Base-by-base conservation (phyloP, 2,888 invertebrate genomes). In the Eristalinus sepulchralis region DNA sequence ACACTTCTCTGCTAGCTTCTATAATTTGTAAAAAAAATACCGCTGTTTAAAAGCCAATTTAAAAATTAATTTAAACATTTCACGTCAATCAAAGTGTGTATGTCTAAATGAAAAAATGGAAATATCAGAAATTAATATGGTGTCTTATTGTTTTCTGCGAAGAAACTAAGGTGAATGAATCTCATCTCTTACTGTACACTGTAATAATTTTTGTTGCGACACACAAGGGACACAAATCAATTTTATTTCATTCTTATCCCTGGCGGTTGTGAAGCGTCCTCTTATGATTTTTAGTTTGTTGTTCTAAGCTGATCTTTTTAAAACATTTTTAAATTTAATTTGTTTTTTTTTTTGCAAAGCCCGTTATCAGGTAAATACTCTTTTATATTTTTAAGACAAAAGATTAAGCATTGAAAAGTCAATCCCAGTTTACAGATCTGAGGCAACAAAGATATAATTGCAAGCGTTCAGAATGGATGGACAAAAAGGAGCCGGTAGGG, bases 401-500 rank as follows among this genome's bases (percentile, higher is more conserved):
- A n/a, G n/a, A n/a, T n/a, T n/a, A n/a, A n/a, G n/a, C n/a, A n/a
- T n/a, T n/a, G n/a, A n/a, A n/a, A n/a, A n/a, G n/a, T n/a, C n/a
- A n/a, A n/a, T n/a, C n/a, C n/a, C n/a, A n/a, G n/a, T 8, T 47
- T 47, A 0, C 17, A 47, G 47, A n/a, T 6, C 5, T n/a, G 13
- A 6, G 5, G 4, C 6, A 47, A 0, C 5, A 17, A 0, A n/a
- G 36, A 39, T 8, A 8, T 8, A 47, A 17, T 47, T 8, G 47
- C 17, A 17, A 17, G n/a, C 0, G 22, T 57, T 57, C 22, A 57
- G 24, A 13, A 57, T 89, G 89, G 89, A 89, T 53, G 72, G 62
- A 11, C 81, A 76, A 57, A 85, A 81, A 64, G 85, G 85, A 70
- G 83, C 75, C n/a, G 89, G 89, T 2, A 88, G 88, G 22, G 87